Evolutionary conservation across 2,888 invertebrate species (phyloP), one percentile per base, ranked within the genome.

Genomic region (Venusia cambrica): DNA sequence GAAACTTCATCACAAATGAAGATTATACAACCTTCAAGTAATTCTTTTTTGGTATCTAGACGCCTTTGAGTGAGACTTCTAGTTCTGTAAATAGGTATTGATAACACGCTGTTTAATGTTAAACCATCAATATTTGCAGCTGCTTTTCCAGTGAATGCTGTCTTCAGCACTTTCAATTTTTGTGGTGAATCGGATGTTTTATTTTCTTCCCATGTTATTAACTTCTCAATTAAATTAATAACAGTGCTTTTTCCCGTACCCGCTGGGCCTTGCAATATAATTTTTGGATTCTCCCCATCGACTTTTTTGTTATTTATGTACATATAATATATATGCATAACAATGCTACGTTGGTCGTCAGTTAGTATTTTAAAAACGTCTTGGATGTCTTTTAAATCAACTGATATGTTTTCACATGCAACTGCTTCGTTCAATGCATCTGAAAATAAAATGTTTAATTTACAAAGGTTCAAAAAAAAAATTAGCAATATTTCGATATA

Each of bases 121-220:
- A 14, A 4, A 4, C 14, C 14, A 3, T 14, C 14, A 14, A 14
- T 14, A 4, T 14, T 14, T 14, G 14, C 14, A 4, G 14, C 14
- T 14, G 14, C 2, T 3, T 14, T 4, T 14, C 14, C 14, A 3
- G 14, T 14, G 4, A 14, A 14, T 3, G 14, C 14, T 2, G 3
- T 3, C 4, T 14, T 14, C 14, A 4, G 4, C 2, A 14, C 14
- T 14, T 14, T 14, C 4, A 14, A 14, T 3, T 4, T 14, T 14
- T 14, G 14, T 14, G 14, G 2, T n/a, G 24, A 8, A 6, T 32
- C 25, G 4, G 32, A 25, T 13, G 24, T 25, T 24, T 32, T 25
- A 25, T 32, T 32, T 17, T 32, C 24, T 17, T 32, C 25, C 32
- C 32, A 32, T 13, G 32, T 32, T 32, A 32, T 25, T 11, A 32